phyloP scores from a whole-genome alignment of 2,797 vertebrate species.

The Psittacula echo region DNA sequence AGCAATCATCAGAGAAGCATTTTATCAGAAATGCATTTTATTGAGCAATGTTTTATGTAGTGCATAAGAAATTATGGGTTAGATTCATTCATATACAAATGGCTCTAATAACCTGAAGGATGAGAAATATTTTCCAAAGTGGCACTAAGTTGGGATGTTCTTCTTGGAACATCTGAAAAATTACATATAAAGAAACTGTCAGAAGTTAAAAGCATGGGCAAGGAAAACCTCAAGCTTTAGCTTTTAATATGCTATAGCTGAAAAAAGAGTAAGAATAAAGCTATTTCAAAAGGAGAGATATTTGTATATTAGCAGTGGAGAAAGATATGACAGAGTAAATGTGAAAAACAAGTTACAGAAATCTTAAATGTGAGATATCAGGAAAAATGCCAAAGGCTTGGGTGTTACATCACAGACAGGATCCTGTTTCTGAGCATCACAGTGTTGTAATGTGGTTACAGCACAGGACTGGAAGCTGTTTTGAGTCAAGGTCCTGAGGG shows the following conservation, averaged over 20 bases:
- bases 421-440: neutral
- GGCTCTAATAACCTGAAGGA: neutral
- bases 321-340: neutral
- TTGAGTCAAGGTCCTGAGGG: neutral
- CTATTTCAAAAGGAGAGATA: neutral
- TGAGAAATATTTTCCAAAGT: neutral
- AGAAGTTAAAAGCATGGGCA: neutral
- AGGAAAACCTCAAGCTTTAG: neutral
- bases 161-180: neutral
- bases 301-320: neutral
- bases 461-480: constrained; percentile 6
- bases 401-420: neutral
- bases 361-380: neutral
- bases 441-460: constrained; percentile 16
- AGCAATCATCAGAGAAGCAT: neutral
- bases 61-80: neutral
- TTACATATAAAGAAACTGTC: neutral
- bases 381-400: constrained; percentile 21
- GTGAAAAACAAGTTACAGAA: constrained; percentile 29
- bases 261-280: neutral
- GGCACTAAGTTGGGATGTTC: neutral
- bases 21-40: neutral
- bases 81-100: neutral
- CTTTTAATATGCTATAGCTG: neutral
- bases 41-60: neutral